phyloP scores from a whole-genome alignment of 1,140 invertebrate species.

The Lanistes nyassanus region DNA sequence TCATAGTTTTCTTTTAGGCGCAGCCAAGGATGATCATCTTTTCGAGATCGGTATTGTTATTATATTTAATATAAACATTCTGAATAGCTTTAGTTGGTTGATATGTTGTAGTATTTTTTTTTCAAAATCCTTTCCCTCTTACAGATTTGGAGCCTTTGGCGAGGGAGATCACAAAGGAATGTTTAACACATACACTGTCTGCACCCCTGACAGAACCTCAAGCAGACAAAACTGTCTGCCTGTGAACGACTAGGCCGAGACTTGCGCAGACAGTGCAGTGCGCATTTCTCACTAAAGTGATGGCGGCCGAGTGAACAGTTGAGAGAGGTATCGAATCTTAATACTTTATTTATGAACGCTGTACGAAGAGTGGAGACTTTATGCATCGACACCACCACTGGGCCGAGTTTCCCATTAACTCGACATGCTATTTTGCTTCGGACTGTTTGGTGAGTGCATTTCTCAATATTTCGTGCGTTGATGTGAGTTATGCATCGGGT shows the following conservation, averaged over 20 bases:
- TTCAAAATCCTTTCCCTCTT: too few relatives aligned
- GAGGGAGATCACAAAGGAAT: constrained; percentile 7
- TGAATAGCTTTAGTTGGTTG: too few relatives aligned
- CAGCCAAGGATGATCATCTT: too few relatives aligned
- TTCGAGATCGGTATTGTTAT: too few relatives aligned
- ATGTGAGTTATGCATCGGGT: constrained; percentile 23
- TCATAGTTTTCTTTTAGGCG: too few relatives aligned
- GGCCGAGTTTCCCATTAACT: constrained; percentile 26
- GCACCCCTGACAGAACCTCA: constrained; percentile 9
- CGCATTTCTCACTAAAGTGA: constrained; percentile 27
- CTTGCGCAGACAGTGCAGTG: constrained; percentile 30
- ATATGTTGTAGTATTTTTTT: too few relatives aligned
- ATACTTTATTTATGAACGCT: constrained; percentile 26
- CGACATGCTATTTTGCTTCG: constrained; percentile 30
- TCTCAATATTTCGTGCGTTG: background rate
- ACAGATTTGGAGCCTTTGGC: constrained; percentile 1
- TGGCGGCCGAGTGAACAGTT: constrained; percentile 24
- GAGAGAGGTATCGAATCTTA: constrained; percentile 26
- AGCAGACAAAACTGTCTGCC: constrained; percentile 27
- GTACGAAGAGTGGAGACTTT: constrained; percentile 21
- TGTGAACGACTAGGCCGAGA: constrained; percentile 25
- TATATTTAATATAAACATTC: too few relatives aligned
- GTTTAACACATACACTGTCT: constrained; percentile 4
- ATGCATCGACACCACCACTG: constrained; percentile 25
- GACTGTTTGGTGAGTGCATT: constrained; percentile 24